Evolutionary conservation across 2,888 invertebrate species (phyloP).

Genomic region (Hetaerina titia): DNA sequence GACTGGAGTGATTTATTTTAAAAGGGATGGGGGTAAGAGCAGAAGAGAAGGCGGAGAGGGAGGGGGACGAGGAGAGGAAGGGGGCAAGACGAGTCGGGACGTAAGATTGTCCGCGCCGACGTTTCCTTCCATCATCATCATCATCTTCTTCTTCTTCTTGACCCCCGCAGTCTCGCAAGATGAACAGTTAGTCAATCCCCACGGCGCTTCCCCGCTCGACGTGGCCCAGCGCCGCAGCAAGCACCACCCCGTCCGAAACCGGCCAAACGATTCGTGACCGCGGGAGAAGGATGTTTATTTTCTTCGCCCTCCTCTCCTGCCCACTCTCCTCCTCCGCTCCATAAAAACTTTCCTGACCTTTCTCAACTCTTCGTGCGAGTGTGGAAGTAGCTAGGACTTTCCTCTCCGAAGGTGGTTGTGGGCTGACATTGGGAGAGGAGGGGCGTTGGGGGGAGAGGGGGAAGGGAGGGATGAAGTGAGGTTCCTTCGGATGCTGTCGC

Average conservation of each 20-base stretch:
- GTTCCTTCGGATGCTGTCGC: too few relatives aligned
- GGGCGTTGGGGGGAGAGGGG: not conserved
- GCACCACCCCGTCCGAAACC: not conserved
- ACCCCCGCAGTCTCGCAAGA: not conserved
- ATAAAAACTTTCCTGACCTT: constrained; percentile 11
- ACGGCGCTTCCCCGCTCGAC: not conserved
- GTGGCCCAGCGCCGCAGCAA: not conserved
- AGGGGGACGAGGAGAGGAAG: not conserved
- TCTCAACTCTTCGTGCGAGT: not conserved
- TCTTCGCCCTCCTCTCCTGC: not conserved
- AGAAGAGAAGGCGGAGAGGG: too few relatives aligned
- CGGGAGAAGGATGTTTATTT: not conserved
- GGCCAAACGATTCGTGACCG: constrained; percentile 35
- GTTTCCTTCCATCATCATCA: constrained; percentile 1
- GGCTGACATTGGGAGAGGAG: not conserved
- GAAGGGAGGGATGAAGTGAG: too few relatives aligned
- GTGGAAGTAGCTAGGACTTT: not conserved
- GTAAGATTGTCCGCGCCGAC: not conserved
- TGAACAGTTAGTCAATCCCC: not conserved
- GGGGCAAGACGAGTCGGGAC: not conserved
- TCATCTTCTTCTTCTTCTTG: not conserved
- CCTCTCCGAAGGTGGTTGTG: not conserved
- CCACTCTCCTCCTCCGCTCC: not conserved
- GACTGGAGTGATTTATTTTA: not conserved
- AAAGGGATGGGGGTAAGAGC: too few relatives aligned